Conservation (phyloP, 2,113 vertebrate species). For the Propithecus coquereli region DNA sequence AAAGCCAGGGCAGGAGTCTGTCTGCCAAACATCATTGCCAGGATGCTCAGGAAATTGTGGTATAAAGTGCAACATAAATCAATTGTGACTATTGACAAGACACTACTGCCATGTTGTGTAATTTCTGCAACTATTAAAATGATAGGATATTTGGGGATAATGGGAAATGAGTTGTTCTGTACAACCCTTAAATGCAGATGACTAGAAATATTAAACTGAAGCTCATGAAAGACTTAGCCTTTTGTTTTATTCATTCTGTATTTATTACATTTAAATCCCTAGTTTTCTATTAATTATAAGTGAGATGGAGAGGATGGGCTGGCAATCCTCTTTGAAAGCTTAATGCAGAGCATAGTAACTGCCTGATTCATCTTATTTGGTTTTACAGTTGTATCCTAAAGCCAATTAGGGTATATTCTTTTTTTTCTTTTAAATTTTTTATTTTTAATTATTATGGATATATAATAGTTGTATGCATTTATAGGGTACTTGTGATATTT, state of each 20-base stretch:
- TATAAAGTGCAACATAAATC: not conserved
- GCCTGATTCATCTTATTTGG: not conserved
- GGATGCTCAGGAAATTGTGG: not conserved
- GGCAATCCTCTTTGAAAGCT: not conserved
- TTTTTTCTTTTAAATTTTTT: no score
- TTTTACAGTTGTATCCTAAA: not conserved
- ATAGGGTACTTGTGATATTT: no score
- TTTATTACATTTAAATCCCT: constrained; percentile 16
- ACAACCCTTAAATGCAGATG: not conserved
- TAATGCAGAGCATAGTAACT: not conserved
- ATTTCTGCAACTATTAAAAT: not conserved
- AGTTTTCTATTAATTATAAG: constrained; percentile 34
- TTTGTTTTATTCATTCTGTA: constrained; percentile 44
- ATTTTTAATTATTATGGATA: no score
- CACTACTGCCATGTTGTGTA: not conserved
- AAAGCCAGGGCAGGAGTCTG: not conserved
- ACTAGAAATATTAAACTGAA: constrained; percentile 32
- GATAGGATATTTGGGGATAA: constrained; percentile 18
- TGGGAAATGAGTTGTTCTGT: not conserved
- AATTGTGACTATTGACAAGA: not conserved
- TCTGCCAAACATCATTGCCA: not conserved
- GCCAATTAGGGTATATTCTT: not conserved
- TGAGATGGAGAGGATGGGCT: not conserved
- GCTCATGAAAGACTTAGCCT: constrained; percentile 3
- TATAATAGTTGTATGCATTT: no score